Base-by-base conservation (phyloP, 2,888 invertebrate species). In the Lycaena phlaeas region DNA sequence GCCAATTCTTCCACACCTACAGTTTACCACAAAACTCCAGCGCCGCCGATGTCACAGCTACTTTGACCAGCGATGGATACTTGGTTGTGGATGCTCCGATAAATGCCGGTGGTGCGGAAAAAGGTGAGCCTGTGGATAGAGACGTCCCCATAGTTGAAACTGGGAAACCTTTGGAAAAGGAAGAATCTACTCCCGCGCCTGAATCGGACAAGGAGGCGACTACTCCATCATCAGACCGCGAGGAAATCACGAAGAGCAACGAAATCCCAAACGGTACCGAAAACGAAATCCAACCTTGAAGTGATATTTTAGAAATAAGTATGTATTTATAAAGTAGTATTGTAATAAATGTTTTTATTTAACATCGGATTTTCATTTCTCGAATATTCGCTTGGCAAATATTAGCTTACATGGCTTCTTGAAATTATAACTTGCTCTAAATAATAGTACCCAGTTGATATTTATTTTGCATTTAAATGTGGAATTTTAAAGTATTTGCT, bases 1-100 rank as follows among this genome's bases (percentile, higher is more conserved):
- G 74, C 55, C 77, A 82, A 58, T 84, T 84, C 69, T 78, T 73
- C 74, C 81, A 84, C 49, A 82, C 82, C 0, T 84, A 82, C 56
- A 67, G 70, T 1, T 42, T 81, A 41, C 84, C 84, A 2, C 45
- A 50, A 0, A 84, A 84, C 59, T 60, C 73, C 3, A 76, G 68
- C 44, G 67, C 61, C 0, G 38, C 63, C 9, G 75, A 71, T 42
- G 74, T 84, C 17, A 68, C 65, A 0, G 81, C 82, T 9, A 57
- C 65, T 26, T 44, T 77, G 2, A 58, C 62, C 11, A 65, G 46
- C 40, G 77, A 84, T 38, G 70, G 69, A 6, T 66, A 56, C 52
- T 57, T 84, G 27, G 55, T 72, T 2, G 68, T 84, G 17, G 65
- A 51, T 10, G 76, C 71, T 9, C 77, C 72, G 1, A 48, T 78